These are phyloP conservation scores for Piprites chloris DNA, from an alignment of 2,113 vertebrate genomes.

Conservation along the genomic window DNA sequence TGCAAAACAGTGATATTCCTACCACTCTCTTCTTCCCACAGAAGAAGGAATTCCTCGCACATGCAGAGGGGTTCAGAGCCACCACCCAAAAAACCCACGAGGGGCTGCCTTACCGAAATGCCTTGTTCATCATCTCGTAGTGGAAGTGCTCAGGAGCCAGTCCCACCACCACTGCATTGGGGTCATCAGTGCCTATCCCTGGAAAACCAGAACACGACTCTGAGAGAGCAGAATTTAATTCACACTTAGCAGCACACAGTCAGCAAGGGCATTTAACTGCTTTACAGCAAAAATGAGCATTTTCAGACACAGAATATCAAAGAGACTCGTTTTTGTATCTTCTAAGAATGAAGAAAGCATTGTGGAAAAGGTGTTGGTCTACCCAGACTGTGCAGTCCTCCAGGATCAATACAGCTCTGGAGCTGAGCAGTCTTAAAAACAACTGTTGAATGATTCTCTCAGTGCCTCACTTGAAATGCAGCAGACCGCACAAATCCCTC, in stretches of 20 bases:
- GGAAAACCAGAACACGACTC: background rate
- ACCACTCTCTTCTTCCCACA: background rate
- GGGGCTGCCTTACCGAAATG: slow-evolving; percentile 80
- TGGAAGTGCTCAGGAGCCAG: slow-evolving; percentile 91
- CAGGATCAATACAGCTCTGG: background rate
- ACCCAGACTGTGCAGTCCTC: background rate
- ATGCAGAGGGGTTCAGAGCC: background rate
- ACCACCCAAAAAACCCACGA: rapidly evolving
- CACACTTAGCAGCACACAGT: background rate
- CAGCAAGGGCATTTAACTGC: background rate
- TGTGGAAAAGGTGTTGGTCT: background rate
- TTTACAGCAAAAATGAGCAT: rapidly evolving
- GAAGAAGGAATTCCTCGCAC: background rate
- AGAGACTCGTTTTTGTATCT: background rate
- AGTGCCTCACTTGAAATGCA: background rate
- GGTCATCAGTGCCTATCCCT: slow-evolving; percentile 86
- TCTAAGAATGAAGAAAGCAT: background rate
- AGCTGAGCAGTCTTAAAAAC: background rate
- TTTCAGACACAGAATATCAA: background rate
- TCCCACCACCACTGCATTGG: slow-evolving; percentile 92
- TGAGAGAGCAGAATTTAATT: background rate
- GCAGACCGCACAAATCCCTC: background rate
- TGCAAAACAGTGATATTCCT: rapidly evolving
- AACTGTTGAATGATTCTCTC: background rate
- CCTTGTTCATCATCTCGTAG: slow-evolving; percentile 89